Percentiles rank a stretch among this genome's conserved stretches.
Evolutionary conservation across 2,797 vertebrate species (phyloP).

Genomic region (Bradypodion pumilum): DNA sequence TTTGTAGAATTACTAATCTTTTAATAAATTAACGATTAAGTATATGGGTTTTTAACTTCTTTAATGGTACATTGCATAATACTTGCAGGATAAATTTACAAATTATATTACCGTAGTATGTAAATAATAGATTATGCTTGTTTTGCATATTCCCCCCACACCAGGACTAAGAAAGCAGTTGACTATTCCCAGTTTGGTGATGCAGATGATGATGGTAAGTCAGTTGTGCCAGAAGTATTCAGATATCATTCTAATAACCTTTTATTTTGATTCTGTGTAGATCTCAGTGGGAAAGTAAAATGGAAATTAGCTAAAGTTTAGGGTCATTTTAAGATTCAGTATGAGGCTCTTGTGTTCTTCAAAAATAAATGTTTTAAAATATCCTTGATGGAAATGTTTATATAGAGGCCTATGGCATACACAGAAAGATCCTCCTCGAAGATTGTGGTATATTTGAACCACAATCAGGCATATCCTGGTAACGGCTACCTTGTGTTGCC

Average conservation of each 20-base stretch:
- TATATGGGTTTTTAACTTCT: not conserved
- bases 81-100: not conserved
- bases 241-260: not conserved
- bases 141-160: not conserved
- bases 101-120: too few species aligned
- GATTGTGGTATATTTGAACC: too few species aligned
- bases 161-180: constrained; percentile 84
- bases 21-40: too few species aligned
- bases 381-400: not conserved
- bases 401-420: too few species aligned
- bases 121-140: not conserved
- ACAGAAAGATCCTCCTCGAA: too few species aligned
- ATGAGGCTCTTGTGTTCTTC: not conserved
- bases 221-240: not conserved
- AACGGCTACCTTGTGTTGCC: too few species aligned
- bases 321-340: not conserved
- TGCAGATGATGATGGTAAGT: constrained; percentile 80
- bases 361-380: not conserved
- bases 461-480: too few species aligned
- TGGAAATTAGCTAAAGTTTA: not conserved
- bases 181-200: constrained; percentile 83
- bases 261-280: not conserved
- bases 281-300: not conserved
- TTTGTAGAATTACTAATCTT: too few species aligned
- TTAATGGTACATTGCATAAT: too few species aligned